Percentiles rank a stretch among this genome's conserved stretches.
phyloP scores from a whole-genome alignment of 2,888 invertebrate species.

The Stictocephala bisonia region DNA sequence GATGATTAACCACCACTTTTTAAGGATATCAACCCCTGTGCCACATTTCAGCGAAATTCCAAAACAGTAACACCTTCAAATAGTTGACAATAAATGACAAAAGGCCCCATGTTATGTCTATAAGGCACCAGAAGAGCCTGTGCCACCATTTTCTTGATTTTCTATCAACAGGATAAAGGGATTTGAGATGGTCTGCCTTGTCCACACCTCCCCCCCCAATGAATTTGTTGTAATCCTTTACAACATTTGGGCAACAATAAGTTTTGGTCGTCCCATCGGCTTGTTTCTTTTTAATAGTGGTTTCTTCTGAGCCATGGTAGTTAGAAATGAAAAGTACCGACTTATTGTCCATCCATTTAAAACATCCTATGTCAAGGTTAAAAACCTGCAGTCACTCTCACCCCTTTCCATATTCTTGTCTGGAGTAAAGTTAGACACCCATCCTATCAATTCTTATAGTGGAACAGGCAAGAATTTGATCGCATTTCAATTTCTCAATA shows the following conservation, averaged over 20 bases:
- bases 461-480: conserved; percentile 47
- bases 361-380: conserved; percentile 43
- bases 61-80: no score
- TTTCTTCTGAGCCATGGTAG: conserved; percentile 51
- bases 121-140: conserved; percentile 55
- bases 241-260: conserved; percentile 52
- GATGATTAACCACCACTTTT: no score
- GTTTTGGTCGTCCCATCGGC: conserved; percentile 28
- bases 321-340: conserved; percentile 45
- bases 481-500: conserved; percentile 35
- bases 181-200: conserved; percentile 49
- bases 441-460: conserved; percentile 46
- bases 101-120: no score
- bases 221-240: conserved; percentile 53
- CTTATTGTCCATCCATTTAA: conserved; percentile 51
- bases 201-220: conserved; percentile 58
- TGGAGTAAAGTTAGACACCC: conserved; percentile 21
- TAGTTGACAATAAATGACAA: no score
- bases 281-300: conserved; percentile 50
- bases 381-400: conserved; percentile 50
- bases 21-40: no score
- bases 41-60: no score
- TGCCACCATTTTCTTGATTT: conserved; percentile 59
- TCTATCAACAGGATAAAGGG: conserved; percentile 48
- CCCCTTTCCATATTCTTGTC: conserved; percentile 52